Conservation (phyloP, 2,888 invertebrate species). For the Sicus ferrugineus region DNA sequence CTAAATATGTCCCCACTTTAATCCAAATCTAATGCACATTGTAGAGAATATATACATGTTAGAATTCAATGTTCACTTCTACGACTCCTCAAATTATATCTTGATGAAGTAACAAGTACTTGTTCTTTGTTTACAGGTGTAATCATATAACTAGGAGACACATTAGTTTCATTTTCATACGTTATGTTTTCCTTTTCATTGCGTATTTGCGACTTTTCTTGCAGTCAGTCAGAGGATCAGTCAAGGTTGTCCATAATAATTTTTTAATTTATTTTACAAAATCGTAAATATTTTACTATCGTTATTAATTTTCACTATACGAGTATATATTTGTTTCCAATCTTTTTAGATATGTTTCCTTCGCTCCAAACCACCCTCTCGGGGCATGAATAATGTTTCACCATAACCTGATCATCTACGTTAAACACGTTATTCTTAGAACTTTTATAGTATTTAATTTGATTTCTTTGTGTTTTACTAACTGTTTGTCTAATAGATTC, state of each 20-base stretch:
- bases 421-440: slow-evolving; percentile 24
- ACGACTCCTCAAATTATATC: not conserved
- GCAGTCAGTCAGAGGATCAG: not conserved
- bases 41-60: too few relatives aligned
- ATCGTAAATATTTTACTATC: not conserved
- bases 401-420: slow-evolving; percentile 30
- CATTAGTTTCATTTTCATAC: not conserved
- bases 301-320: slow-evolving; percentile 3
- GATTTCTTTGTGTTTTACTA: slow-evolving; percentile 23
- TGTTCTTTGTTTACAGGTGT: not conserved
- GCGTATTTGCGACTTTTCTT: not conserved
- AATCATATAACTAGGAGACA: not conserved
- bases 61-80: not conserved
- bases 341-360: slow-evolving; percentile 21
- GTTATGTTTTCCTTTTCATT: not conserved
- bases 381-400: slow-evolving; percentile 34
- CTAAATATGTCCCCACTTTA: too few relatives aligned
- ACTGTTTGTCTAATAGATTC: slow-evolving; percentile 12
- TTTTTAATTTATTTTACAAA: not conserved
- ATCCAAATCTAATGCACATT: too few relatives aligned
- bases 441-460: slow-evolving; percentile 25
- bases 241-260: not conserved
- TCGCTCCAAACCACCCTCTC: slow-evolving; percentile 32
- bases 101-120: not conserved
- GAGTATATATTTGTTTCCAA: slow-evolving; percentile 23